Conservation (phyloP, 1,140 invertebrate species). For the Paracyclopina nana region DNA sequence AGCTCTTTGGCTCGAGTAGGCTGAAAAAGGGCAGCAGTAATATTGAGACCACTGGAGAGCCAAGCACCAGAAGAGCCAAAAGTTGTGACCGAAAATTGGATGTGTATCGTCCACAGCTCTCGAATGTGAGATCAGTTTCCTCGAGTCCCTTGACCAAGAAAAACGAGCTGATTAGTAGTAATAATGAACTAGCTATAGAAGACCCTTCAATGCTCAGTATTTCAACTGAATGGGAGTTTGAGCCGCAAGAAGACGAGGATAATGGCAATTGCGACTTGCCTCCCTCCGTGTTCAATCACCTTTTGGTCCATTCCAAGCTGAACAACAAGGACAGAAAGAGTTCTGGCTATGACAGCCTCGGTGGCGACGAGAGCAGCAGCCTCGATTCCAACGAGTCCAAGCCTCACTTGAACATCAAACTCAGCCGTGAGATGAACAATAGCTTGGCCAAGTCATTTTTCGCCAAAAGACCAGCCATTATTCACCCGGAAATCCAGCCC, state of each 20-base stretch:
- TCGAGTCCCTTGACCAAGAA: background rate
- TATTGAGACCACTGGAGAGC: background rate
- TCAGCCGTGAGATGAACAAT: background rate
- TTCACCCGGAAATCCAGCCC: background rate
- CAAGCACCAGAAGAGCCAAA: background rate
- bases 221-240: conserved; percentile 13
- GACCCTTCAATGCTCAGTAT: conserved; percentile 6
- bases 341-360: conserved; percentile 16
- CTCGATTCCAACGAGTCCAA: conserved; percentile 5
- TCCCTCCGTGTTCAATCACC: background rate
- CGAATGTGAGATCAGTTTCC: background rate
- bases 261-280: background rate
- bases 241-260: background rate
- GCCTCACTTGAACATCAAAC: background rate
- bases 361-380: conserved; percentile 1
- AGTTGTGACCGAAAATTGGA: conserved; percentile 7
- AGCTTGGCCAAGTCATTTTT: background rate
- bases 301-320: background rate
- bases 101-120: background rate
- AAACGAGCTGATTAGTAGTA: background rate
- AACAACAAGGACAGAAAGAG: conserved; percentile 6
- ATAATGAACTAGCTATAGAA: background rate
- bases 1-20: background rate
- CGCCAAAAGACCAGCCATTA: background rate
- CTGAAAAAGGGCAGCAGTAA: conserved; percentile 1